Conservation (phyloP, 2,888 invertebrate species). For the Yponomeuta sedellus region DNA sequence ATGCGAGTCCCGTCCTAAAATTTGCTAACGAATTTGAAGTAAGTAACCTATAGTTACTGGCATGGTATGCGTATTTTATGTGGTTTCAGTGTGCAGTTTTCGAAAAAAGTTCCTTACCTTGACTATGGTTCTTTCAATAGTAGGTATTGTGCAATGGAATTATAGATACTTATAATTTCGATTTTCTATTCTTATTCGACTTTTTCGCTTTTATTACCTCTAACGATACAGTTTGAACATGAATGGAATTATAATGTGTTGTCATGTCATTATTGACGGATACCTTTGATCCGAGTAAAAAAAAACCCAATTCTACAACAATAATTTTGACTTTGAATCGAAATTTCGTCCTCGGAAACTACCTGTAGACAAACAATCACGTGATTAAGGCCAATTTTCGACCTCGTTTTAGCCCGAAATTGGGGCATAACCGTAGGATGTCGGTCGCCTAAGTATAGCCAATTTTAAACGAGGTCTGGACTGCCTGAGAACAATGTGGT, state of each 20-base stretch:
- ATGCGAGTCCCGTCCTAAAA: no score
- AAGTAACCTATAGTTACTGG: no score
- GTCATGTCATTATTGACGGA: background rate
- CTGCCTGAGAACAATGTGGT: background rate
- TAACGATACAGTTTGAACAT: background rate
- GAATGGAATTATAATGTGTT: background rate
- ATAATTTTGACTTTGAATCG: background rate
- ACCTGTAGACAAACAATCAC: conserved; percentile 21
- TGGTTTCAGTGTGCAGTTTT: no score
- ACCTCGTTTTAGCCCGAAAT: conserved; percentile 34
- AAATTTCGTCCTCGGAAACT: conserved; percentile 17
- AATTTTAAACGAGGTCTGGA: conserved; percentile 12
- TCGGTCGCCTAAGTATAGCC: conserved; percentile 25
- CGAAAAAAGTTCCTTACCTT: no score
- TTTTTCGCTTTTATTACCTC: no score
- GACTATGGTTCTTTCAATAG: no score
- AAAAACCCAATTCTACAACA: background rate
- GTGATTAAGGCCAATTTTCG: conserved; percentile 35
- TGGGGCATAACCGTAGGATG: conserved; percentile 61
- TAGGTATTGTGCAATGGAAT: no score
- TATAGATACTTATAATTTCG: no score
- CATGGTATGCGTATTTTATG: no score
- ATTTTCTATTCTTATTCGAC: no score
- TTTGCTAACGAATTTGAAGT: no score
- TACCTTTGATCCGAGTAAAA: background rate